A percentile compares a stretch with the other conserved stretches of the same genome.
Conservation (phyloP, 2,797 vertebrate species). For the Propithecus deckenii region DNA sequence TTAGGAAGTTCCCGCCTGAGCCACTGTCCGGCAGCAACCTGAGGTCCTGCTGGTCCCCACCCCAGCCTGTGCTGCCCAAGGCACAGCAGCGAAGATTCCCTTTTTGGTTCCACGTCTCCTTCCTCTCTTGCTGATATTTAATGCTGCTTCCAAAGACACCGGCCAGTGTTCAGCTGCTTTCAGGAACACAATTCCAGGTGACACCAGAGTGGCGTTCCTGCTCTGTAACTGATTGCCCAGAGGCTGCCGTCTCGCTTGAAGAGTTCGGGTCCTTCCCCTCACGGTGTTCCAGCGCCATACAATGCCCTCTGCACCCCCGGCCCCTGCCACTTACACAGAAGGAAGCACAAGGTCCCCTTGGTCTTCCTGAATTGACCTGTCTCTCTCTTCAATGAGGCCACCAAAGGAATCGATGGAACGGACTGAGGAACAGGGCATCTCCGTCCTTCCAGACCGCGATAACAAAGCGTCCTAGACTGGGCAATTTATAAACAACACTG, state of each 20-base stretch:
- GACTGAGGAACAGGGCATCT: not conserved
- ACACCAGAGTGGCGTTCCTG: not conserved
- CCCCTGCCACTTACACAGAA: not conserved
- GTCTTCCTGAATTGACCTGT: not conserved
- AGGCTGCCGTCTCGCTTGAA: not conserved
- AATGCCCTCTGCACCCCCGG: not conserved
- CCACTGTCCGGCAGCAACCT: too few relatives aligned
- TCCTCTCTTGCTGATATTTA: not conserved
- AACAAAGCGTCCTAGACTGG: not conserved
- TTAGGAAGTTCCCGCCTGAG: not conserved
- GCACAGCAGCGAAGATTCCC: not conserved
- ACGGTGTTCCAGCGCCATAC: too few relatives aligned
- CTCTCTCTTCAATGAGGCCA: not conserved
- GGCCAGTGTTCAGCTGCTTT: not conserved
- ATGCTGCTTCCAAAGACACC: not conserved
- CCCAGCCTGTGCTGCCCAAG: not conserved
- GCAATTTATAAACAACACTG: not conserved
- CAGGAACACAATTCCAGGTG: not conserved
- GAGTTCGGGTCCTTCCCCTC: not conserved
- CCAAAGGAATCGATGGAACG: not conserved
- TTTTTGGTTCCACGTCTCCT: too few relatives aligned
- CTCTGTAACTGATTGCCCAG: not conserved
- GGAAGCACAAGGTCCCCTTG: accelerated
- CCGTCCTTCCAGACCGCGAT: not conserved
- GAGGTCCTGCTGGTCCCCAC: too few relatives aligned